phyloP scores from a whole-genome alignment of 2,113 vertebrate species.

The Chitala chitala region DNA sequence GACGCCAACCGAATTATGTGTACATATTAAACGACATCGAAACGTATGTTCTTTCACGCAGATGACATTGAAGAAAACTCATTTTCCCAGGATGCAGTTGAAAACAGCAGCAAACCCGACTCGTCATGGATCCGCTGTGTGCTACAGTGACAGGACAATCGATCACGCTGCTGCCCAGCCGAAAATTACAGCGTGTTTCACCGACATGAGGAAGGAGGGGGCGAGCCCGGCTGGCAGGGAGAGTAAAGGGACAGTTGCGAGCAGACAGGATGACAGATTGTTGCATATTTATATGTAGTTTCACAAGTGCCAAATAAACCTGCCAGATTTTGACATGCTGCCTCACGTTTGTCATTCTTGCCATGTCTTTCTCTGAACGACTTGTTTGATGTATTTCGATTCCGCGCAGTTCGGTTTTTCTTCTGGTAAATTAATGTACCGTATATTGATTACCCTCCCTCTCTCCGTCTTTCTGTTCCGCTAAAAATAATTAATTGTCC shows the following conservation, averaged over 20 bases:
- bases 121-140: slow-evolving; percentile 57
- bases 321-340: slow-evolving; percentile 45
- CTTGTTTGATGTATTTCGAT: slow-evolving; percentile 25
- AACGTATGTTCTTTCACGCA: slow-evolving; percentile 28
- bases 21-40: background rate
- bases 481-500: slow-evolving; percentile 27
- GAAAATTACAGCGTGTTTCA: slow-evolving; percentile 41
- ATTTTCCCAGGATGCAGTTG: slow-evolving; percentile 24
- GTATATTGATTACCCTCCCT: slow-evolving; percentile 44
- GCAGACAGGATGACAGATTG: slow-evolving; percentile 39
- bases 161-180: slow-evolving; percentile 14
- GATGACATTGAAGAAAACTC: slow-evolving; percentile 39
- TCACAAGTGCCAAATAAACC: slow-evolving; percentile 55
- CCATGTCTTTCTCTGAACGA: slow-evolving; percentile 44
- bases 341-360: slow-evolving; percentile 38
- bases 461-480: slow-evolving; percentile 30
- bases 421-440: slow-evolving; percentile 38
- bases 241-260: background rate
- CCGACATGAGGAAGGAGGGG: slow-evolving; percentile 29
- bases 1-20: background rate
- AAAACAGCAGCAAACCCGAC: slow-evolving; percentile 34
- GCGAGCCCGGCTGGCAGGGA: background rate
- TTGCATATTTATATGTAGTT: slow-evolving; percentile 59
- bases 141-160: slow-evolving; percentile 55
- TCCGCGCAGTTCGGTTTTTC: slow-evolving; percentile 23